Base-by-base conservation (phyloP, 2,113 vertebrate genomes). In the Eleginops maclovinus region DNA sequence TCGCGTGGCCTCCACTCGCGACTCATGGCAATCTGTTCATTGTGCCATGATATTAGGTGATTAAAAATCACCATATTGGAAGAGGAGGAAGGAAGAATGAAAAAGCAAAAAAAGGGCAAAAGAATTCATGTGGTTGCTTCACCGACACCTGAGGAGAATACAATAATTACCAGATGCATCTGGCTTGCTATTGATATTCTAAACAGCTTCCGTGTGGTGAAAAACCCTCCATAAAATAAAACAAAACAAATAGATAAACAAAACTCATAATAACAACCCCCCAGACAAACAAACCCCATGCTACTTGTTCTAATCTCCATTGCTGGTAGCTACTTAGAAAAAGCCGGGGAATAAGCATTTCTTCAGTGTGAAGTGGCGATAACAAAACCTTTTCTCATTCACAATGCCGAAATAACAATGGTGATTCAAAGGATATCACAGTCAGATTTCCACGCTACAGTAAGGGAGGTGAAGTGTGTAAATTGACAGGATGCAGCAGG, bases 41-140 rank as follows among this genome's bases (percentile, higher is more conserved):
- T 86, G 88, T 91, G 91, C 85, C 90, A 83, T 92, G 88, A 93
- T 93, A 93, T 93, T 91, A 90, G 92, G 86, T 94, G 90, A 94
- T 94, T 93, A 93, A 92, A 93, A 94, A 91, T 91, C 84, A 89
- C 72, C 83, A 85, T 88, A 82, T 76, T 88, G 69, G 75, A 88
- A 81, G 84, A 88, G 66, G 75, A 78, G 41, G 54, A 84, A 69
- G 72, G 40, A 46, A 82, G 47, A 91, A 88, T 63, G 76, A 85
- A 87, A 84, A 64, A 58, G 41, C 24, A 22, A 75, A 62, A 63
- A 47, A 24, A 9, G 24, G 49, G 24, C 43, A 9, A 77, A 36
- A 80, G 21, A 79, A 66, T 68, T 22, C 16, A 26, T 58, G 53
- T 44, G 71, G 75, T 79, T 82, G 72, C 72, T 80, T 81, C 36